phyloP scores from a whole-genome alignment of 2,113 vertebrate species.

The Malurus cyaneus region DNA sequence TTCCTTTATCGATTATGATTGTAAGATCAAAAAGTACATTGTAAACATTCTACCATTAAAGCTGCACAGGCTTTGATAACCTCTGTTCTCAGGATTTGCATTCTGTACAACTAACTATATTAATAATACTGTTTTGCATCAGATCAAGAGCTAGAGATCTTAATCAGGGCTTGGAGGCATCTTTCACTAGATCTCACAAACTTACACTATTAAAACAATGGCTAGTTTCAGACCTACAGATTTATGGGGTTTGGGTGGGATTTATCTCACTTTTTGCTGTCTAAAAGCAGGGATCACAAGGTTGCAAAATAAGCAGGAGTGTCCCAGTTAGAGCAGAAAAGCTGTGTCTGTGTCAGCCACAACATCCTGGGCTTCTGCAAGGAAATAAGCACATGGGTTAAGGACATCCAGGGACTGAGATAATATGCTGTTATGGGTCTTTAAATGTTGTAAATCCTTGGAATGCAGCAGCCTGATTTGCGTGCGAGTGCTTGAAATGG shows the following conservation, averaged over 20 bases:
- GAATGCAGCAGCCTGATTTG: neutral
- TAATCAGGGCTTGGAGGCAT: neutral
- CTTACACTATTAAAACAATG: neutral
- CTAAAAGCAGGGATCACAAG: neutral
- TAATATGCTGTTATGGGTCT: neutral
- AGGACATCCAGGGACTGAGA: neutral
- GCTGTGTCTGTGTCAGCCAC: neutral
- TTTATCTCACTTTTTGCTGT: neutral
- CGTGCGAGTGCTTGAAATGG: neutral
- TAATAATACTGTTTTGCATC: conserved; percentile 17
- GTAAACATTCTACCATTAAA: neutral
- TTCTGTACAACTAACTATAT: neutral
- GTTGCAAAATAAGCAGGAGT: neutral
- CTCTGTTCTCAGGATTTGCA: neutral
- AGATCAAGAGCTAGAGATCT: neutral
- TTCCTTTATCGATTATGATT: neutral
- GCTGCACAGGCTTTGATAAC: neutral
- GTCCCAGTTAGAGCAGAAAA: neutral
- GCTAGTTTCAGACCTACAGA: neutral
- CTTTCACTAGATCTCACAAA: neutral
- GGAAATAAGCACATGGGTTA: rapidly evolving
- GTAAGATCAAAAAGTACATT: conserved; percentile 8
- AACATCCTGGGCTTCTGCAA: neutral
- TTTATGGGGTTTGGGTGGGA: neutral
- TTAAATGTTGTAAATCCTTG: neutral